Base-by-base conservation (phyloP, 2,113 vertebrate species). In the Emberiza fucata region DNA sequence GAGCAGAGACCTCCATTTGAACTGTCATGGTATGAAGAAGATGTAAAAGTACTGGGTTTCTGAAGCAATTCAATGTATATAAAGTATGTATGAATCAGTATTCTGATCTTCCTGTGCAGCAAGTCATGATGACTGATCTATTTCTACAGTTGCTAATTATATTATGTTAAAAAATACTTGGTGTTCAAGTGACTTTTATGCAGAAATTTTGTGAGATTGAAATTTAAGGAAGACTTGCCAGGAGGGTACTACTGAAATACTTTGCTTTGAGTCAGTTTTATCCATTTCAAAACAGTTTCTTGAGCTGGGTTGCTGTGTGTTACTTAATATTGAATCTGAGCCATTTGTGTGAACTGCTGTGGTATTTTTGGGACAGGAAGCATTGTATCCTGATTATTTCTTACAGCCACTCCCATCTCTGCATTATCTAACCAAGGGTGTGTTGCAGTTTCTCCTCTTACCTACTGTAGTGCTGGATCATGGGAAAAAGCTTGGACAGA, bases 71-170 rank as follows among this genome's bases (percentile, higher is more conserved):
- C 85, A 76, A 51, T 83, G 77, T 96, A 71, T 88, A 68, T 68
- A 79, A 96, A 94, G 68, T 64, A 48, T 40, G 57, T 81, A 88
- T 97, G 96, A 97, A 97, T 97, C 94, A 95, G 92, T 86, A 92
- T 90, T 88, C 86, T 94, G 60, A 57, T 96, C 79, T 95, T 92
- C 88, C 65, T 92, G 42, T 93, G 86, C 80, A 83, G 85, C 80
- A 94, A 96, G 82, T 96, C 90, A 94, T 93, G 72, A 94, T 94
- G 88, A 96, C 88, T 94, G 94, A 92, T 96, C 90, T 95, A 83
- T 96, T 96, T 93, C 90, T 94, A 95, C 65, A 65, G 77, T 95
- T 91, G 76, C 95, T 96, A 95, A 96, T 96, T 96, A 90, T 93
- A 94, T 88, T 94, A 86, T 60, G 86, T 88, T 90, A 92, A 94